phyloP scores from a whole-genome alignment of 2,113 vertebrate species.

The Corythornis madagascariensis region DNA sequence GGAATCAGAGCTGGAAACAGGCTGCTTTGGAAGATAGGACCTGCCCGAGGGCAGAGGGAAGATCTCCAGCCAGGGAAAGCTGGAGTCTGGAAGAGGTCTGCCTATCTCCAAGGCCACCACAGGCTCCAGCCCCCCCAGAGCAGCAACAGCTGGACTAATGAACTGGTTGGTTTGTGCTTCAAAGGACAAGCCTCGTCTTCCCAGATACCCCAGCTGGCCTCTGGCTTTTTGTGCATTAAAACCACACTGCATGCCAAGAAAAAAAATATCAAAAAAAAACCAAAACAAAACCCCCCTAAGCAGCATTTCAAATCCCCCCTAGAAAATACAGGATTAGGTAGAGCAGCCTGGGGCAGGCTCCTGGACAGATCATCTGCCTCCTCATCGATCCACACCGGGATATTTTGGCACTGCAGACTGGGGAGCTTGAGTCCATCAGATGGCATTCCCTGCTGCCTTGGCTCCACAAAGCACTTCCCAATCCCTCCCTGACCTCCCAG shows the following conservation, averaged over 20 bases:
- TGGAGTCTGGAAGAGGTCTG: neutral
- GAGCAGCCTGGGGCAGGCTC: neutral
- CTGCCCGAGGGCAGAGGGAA: neutral
- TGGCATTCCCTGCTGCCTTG: neutral
- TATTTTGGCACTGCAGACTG: conserved; percentile 51
- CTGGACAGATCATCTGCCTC: neutral
- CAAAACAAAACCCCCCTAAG: neutral
- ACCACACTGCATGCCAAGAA: conserved; percentile 1
- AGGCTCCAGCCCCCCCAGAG: neutral
- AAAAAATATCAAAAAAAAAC: neutral
- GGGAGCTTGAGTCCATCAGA: neutral
- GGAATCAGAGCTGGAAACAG: neutral
- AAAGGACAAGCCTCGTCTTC: conserved; percentile 24
- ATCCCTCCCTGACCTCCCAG: neutral
- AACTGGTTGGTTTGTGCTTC: conserved; percentile 45
- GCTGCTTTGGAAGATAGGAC: neutral
- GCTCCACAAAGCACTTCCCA: neutral
- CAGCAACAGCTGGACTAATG: neutral
- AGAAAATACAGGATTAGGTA: conserved; percentile 20
- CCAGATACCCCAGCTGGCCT: neutral
- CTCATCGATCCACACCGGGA: neutral
- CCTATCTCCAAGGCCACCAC: neutral
- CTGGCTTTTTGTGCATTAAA: conserved; percentile 1
- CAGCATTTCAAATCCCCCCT: conserved; percentile 52
- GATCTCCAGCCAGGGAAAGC: neutral